These are phyloP conservation scores for Phalacrocorax pelagicus DNA, from an alignment of 2,113 vertebrate genomes.

Conservation along the genomic window DNA sequence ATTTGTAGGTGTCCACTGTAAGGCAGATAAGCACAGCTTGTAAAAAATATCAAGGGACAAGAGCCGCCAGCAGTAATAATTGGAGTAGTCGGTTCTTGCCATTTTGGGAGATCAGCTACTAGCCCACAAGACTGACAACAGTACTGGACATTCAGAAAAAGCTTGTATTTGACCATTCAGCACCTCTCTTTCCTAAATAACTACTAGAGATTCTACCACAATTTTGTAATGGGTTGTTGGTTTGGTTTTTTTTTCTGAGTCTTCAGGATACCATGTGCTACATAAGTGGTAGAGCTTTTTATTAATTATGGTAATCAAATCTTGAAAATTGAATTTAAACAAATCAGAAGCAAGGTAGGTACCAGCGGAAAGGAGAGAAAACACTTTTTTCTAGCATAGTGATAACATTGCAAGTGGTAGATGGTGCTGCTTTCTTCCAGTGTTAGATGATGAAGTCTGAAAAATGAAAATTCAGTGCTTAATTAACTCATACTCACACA, in stretches of 20 bases:
- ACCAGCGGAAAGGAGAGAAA: neutral
- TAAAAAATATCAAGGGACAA: neutral
- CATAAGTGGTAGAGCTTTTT: accelerated
- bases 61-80: neutral
- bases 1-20: neutral
- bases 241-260: neutral
- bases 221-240: neutral
- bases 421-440: neutral
- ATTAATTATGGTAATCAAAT: neutral
- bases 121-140: neutral
- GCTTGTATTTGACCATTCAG: neutral
- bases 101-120: neutral
- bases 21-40: neutral
- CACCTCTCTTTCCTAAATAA: neutral
- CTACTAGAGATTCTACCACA: neutral
- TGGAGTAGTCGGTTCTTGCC: neutral
- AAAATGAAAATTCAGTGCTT: neutral
- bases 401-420: neutral
- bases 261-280: neutral
- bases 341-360: neutral
- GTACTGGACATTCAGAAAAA: neutral
- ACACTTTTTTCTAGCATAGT: neutral
- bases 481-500: neutral
- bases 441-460: neutral
- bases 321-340: neutral